Base-by-base conservation (phyloP, 2,797 vertebrate genomes). In the Lepidocolaptes lacrymiger region DNA sequence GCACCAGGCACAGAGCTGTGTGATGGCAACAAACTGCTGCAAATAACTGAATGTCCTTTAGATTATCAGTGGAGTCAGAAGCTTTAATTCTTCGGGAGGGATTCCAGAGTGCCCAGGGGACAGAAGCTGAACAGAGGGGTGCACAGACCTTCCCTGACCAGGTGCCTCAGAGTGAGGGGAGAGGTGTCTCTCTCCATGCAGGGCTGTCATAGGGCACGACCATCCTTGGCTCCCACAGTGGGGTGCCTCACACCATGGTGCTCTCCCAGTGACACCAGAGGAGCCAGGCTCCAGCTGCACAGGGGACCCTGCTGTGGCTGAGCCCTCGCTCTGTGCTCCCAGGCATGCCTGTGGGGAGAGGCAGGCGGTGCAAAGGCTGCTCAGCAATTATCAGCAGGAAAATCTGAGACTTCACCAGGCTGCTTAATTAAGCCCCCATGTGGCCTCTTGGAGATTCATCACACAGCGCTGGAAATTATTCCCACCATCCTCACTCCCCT, bases 391-490 rank as follows among this genome's bases (percentile, higher is more conserved):
- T 36, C 91, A 86, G 86, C 49, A 91, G 92, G 92, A 88, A 92
- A 84, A 96, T 93, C 49, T 54, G 88, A 96, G 94, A 88, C 93
- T 96, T 85, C 91, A 86, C 91, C 93, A 95, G 80, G 92, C 96
- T 96, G 94, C 95, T 96, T 96, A 96, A 96, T 96, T 96, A 96
- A 96, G 95, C 95, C 96, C 96, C 96, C 96, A 92, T 96, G 96
- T 93, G 95, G 96, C 95, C 95, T 96, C 91, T 93, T n/a, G 91
- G 77, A 94, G 96, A 94, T 92, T 84, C 93, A 93, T 96, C 96
- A 73, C 91, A 48, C 43, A 3, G 80, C 58, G 0, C 77, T 75
- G 88, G 48, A 92, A 94, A 84, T 34, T 9, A 77, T 91, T 96
- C 86, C 86, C 86, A 82, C 88, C 80, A 43, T 61, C 77, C 62